Percentiles rank a stretch among this genome's conserved stretches.
Conservation (phyloP, 2,113 vertebrate genomes). For the Calidris pugnax region DNA sequence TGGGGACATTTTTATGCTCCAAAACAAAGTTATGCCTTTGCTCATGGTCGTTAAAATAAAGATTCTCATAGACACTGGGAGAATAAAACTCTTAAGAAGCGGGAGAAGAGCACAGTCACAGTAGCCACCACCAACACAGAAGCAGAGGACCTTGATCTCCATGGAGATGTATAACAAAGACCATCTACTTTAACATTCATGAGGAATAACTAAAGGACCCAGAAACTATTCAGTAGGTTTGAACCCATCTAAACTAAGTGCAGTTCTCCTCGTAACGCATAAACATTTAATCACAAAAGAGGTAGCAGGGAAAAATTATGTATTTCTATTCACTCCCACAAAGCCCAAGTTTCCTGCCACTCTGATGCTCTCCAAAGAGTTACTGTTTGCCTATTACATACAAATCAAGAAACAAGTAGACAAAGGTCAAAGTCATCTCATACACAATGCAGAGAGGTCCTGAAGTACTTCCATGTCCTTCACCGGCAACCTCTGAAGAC, state of each 20-base stretch:
- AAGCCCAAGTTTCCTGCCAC: not conserved
- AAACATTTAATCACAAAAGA: not conserved
- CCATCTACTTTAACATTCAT: not conserved
- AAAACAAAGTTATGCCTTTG: not conserved
- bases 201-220: not conserved
- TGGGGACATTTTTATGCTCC: not conserved
- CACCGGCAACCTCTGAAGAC: not conserved
- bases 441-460: not conserved
- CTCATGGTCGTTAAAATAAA: not conserved
- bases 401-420: not conserved
- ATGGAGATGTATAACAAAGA: not conserved
- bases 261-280: not conserved
- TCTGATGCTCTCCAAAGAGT: not conserved
- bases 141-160: not conserved
- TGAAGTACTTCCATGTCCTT: not conserved
- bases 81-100: not conserved
- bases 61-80: not conserved
- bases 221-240: not conserved
- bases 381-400: rapidly evolving
- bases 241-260: not conserved
- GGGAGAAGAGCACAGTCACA: not conserved
- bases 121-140: not conserved
- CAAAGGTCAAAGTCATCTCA: not conserved
- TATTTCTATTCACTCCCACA: not conserved
- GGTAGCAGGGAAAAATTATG: not conserved